Evolutionary conservation across 2,113 vertebrate species (phyloP).

Genomic region (Solenodon paradoxus): DNA sequence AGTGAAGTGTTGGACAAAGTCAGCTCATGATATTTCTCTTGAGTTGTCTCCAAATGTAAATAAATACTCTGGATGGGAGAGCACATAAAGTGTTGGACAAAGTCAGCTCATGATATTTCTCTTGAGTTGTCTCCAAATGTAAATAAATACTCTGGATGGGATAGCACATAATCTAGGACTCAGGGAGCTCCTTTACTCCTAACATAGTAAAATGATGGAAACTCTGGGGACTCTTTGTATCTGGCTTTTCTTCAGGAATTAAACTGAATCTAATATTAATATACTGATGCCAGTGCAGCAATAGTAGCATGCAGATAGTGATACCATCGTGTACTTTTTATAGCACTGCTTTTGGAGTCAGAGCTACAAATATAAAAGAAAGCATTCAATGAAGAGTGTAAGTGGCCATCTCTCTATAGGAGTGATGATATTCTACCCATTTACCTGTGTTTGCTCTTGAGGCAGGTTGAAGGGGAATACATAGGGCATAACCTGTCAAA

Average conservation of each 20-base stretch:
- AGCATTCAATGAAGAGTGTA: background rate
- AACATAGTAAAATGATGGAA: background rate
- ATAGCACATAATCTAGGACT: background rate
- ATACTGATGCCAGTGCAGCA: background rate
- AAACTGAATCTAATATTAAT: background rate
- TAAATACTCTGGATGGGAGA: background rate
- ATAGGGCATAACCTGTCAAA: slow-evolving; percentile 40
- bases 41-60: background rate
- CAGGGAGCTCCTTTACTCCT: background rate
- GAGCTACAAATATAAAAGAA: background rate
- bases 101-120: background rate
- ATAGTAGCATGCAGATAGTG: background rate
- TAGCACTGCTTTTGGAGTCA: background rate
- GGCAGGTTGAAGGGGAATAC: slow-evolving; percentile 51
- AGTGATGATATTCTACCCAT: background rate
- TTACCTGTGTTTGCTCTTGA: slow-evolving; percentile 67
- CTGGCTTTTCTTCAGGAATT: background rate
- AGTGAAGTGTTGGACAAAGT: background rate
- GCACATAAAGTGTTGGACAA: background rate
- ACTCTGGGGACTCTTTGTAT: background rate
- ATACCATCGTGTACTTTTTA: background rate
- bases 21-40: background rate
- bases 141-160: background rate
- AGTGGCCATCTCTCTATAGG: background rate
- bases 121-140: background rate